Conservation (phyloP, 2,888 invertebrate genomes). For the Trissolcus japonicus region DNA sequence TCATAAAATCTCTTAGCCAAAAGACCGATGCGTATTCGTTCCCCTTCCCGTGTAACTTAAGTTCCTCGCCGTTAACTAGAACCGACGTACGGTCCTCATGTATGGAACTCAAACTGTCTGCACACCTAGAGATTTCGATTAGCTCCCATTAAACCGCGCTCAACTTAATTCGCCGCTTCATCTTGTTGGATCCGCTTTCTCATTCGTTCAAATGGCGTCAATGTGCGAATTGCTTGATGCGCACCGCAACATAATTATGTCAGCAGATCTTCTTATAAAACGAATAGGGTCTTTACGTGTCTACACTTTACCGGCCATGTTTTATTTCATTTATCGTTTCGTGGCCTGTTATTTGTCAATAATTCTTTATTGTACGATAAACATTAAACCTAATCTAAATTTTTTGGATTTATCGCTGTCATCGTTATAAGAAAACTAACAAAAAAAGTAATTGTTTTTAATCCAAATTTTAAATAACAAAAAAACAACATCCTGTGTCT, state of each 20-base stretch:
- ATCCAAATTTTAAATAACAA: too few species aligned
- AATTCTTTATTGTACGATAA: too few species aligned
- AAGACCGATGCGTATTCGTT: slow-evolving; percentile 44
- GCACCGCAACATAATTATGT: slow-evolving; percentile 32
- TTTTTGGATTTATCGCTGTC: too few species aligned
- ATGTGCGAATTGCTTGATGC: slow-evolving; percentile 48
- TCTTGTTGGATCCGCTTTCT: slow-evolving; percentile 38
- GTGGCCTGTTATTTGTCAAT: background rate
- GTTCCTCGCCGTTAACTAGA: slow-evolving; percentile 49
- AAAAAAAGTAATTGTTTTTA: too few species aligned
- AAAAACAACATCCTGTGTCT: too few species aligned
- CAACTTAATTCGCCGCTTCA: slow-evolving; percentile 54
- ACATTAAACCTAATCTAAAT: too few species aligned
- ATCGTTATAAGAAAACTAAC: too few species aligned
- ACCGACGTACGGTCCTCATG: slow-evolving; percentile 40
- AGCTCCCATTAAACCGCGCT: slow-evolving; percentile 50
- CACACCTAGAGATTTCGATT: slow-evolving; percentile 54
- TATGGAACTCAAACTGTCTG: slow-evolving; percentile 39
- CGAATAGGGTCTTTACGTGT: slow-evolving; percentile 19
- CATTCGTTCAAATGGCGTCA: slow-evolving; percentile 53
- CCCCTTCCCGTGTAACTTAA: slow-evolving; percentile 23
- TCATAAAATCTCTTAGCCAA: slow-evolving; percentile 60
- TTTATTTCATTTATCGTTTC: slow-evolving; percentile 27
- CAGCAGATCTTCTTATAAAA: slow-evolving; percentile 40
- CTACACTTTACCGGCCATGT: slow-evolving; percentile 32